Base-by-base conservation (phyloP, 2,888 invertebrate species). In the Chirona hameri region DNA sequence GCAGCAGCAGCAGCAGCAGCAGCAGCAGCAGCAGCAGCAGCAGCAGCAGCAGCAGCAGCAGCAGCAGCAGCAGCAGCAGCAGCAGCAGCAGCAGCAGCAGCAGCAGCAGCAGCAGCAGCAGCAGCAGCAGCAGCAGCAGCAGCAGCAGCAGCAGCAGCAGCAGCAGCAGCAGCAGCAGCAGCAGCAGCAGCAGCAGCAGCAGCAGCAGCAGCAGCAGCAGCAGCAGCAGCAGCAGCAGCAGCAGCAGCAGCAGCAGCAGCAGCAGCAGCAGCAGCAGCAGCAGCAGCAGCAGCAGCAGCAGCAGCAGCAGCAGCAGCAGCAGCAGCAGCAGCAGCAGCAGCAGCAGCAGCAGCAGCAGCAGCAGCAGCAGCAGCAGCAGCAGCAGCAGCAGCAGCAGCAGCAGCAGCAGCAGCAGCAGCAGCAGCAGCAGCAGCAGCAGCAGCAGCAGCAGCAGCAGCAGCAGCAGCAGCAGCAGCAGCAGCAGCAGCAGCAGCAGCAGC, bases 51-150 rank as follows among this genome's bases (percentile, higher is more conserved):
- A 15, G 79, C 14, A 39, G 12, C 14, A 76, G 24, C 79, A 24
- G 24, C 14, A 76, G 79, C 24, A 76, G 81, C 81, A 80, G 81
- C 81, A 80, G 81, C 81, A 80, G 81, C 81, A 80, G 81, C 81
- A 80, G 81, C 81, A 80, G 81, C 81, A 80, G 81, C 81, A 80
- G 81, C 81, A 80, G 81, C 81, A 80, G 81, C 81, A 80, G 81
- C 81, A 80, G 81, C 81, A 80, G 81, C 81, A 80, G 81, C 81
- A 80, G 81, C 81, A 80, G 81, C 81, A 80, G 81, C 81, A 80
- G 81, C 81, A 80, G 81, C 81, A 80, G 81, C 81, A 80, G 81
- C 81, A 80, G 81, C 81, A 80, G 81, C 81, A 80, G 81, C 81
- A 80, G 81, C 81, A 80, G 81, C 81, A 80, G 81, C 81, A 80